Conservation (phyloP, 2,113 vertebrate species). For the Micromys minutus region DNA sequence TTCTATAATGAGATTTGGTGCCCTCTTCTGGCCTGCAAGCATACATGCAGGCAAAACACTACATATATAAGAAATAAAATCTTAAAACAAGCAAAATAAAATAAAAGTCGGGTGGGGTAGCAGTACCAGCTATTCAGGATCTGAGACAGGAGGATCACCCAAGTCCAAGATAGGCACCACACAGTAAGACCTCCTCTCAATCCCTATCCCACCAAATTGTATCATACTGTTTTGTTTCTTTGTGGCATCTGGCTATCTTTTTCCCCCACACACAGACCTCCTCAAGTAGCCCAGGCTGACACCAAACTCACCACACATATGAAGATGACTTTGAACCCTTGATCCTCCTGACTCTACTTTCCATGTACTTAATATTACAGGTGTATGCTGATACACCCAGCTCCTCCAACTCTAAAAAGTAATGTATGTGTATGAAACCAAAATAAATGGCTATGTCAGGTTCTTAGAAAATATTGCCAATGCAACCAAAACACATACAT, state of each 20-base stretch:
- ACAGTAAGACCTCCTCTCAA: background rate
- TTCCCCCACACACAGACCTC: background rate
- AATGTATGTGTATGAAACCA: conserved; percentile 8
- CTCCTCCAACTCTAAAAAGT: conserved; percentile 8
- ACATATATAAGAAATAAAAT: too few relatives aligned
- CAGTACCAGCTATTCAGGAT: background rate
- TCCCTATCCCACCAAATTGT: background rate
- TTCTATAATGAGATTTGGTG: too few relatives aligned
- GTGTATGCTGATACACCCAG: background rate
- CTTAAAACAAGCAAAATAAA: too few relatives aligned
- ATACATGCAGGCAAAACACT: too few relatives aligned
- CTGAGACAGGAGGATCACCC: background rate
- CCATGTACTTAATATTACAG: background rate
- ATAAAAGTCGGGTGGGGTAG: background rate
- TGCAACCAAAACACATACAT: background rate
- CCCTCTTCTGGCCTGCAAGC: too few relatives aligned
- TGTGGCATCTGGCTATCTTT: background rate
- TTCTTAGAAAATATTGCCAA: background rate
- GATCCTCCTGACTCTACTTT: too few relatives aligned
- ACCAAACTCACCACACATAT: background rate
- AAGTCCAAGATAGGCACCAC: background rate
- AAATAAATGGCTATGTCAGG: background rate
- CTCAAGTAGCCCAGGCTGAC: background rate
- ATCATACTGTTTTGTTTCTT: background rate
- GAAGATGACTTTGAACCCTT: background rate